These are phyloP conservation scores for Hypocryptadius cinnamomeus DNA, from an alignment of 2,113 vertebrate genomes.

Conservation along the genomic window DNA sequence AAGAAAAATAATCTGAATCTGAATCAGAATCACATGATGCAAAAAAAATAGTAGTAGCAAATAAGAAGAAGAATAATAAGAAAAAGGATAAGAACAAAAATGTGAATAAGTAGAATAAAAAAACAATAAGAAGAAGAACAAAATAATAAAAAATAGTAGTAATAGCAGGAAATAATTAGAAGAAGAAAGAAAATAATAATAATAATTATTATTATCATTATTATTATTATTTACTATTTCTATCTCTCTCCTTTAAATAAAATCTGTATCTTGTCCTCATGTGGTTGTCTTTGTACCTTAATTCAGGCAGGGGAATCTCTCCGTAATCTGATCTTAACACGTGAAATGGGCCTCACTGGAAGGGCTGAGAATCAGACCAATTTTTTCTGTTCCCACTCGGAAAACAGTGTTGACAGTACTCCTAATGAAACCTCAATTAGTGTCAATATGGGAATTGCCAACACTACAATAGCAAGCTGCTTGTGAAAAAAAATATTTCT, in stretches of 20 bases:
- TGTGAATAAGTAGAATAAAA: neutral
- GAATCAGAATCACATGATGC: neutral
- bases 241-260: neutral
- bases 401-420: neutral
- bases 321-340: accelerated
- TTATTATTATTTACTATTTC: neutral
- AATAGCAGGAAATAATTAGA: neutral
- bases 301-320: neutral
- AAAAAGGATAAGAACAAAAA: neutral
- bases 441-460: neutral
- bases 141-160: neutral
- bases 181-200: neutral
- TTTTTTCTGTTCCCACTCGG: neutral
- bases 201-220: neutral
- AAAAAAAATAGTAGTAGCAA: neutral
- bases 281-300: neutral
- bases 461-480: neutral
- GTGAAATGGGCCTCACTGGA: neutral
- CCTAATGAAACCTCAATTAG: neutral
- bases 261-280: neutral
- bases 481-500: neutral
- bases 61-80: neutral
- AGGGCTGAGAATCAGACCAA: neutral
- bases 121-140: neutral
- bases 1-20: neutral